Conservation (phyloP, 2,113 vertebrate species). For the Aptenodytes patagonicus region DNA sequence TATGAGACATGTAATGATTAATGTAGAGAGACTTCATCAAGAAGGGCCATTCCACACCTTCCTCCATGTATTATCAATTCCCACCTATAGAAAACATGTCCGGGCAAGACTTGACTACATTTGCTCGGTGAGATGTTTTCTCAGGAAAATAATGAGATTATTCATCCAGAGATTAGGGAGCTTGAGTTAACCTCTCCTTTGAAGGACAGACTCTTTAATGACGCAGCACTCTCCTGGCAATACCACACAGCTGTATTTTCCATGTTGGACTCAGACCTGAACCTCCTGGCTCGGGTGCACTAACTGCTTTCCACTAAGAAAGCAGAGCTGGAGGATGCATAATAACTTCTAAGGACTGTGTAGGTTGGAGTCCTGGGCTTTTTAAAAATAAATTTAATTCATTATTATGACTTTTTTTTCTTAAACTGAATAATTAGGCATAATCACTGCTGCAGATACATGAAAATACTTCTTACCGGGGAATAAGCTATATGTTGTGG, state of each 20-base stretch:
- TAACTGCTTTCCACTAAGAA: neutral
- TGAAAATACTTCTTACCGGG: neutral
- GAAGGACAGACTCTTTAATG: neutral
- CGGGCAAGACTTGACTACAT: neutral
- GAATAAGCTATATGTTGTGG: neutral
- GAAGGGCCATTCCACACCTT: neutral
- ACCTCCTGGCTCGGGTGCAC: neutral
- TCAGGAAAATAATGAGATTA: conserved; percentile 44
- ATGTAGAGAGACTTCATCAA: neutral
- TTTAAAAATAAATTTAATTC: neutral
- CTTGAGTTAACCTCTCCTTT: conserved; percentile 8
- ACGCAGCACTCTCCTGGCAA: neutral
- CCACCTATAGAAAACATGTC: conserved; percentile 22
- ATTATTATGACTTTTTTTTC: neutral
- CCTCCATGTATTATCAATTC: neutral
- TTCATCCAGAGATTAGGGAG: conserved; percentile 31
- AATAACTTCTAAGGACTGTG: neutral
- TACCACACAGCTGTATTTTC: neutral
- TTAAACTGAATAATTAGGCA: neutral
- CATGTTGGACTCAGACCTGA: neutral
- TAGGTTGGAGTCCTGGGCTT: neutral
- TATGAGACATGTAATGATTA: conserved; percentile 17
- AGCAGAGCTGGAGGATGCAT: neutral
- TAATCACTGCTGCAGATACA: neutral
- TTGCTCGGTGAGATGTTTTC: conserved; percentile 11